A percentile compares a stretch with the other conserved stretches of the same genome.
These are phyloP conservation scores for Clupea harengus DNA, from an alignment of 2,113 vertebrate species.

Conservation along the genomic window DNA sequence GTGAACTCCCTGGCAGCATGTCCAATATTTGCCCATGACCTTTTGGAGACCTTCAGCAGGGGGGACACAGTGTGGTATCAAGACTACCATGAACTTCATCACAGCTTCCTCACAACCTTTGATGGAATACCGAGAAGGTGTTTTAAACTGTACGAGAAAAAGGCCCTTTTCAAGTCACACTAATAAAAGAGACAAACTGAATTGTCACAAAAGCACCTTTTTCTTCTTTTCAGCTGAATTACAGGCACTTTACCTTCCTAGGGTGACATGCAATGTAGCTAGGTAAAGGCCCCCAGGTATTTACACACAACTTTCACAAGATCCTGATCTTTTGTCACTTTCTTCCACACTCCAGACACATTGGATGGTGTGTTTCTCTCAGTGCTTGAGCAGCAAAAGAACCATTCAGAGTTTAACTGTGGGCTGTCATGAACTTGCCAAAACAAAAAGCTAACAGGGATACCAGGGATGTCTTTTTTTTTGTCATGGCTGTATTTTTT, in stretches of 20 bases:
- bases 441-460: background rate
- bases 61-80: constrained; percentile 38
- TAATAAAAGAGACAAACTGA: constrained; percentile 34
- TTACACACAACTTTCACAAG: background rate
- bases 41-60: constrained; percentile 43
- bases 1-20: constrained; percentile 54
- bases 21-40: constrained; percentile 29
- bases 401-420: background rate
- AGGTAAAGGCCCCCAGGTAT: background rate
- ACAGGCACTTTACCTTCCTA: background rate
- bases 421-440: background rate
- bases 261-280: background rate
- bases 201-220: constrained; percentile 29
- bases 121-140: constrained; percentile 30
- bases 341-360: background rate
- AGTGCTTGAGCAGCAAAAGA: background rate
- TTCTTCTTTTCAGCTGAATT: constrained; percentile 12
- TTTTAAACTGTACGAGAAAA: constrained; percentile 30
- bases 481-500: background rate
- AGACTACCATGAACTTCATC: constrained; percentile 44
- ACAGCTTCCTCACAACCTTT: constrained; percentile 40
- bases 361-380: background rate
- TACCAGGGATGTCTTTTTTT: background rate
- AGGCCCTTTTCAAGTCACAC: background rate
- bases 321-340: background rate